Base-by-base conservation (phyloP, 1,140 invertebrate species). In the Atta colombica region DNA sequence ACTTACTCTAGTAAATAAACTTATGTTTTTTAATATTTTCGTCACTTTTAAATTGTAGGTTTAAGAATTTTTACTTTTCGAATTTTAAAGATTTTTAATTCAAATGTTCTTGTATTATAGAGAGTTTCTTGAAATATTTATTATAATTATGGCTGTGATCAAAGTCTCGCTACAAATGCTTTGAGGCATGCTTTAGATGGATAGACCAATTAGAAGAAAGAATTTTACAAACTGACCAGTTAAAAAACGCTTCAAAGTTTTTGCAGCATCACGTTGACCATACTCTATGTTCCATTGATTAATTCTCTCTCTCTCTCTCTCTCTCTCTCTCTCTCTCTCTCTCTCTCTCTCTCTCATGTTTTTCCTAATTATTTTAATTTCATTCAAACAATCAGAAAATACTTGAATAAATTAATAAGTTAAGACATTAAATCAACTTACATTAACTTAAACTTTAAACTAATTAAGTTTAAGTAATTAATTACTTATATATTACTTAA, bases 1-100 rank as follows among this genome's bases (percentile, higher is more conserved):
- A 65, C 39, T 65, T 65, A 49, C 7, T 77, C 39, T 39, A 39
- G 6, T 65, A 61, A 66, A 39, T 66, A 39, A n/a, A 39, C n/a
- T 68, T 39, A 12, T n/a, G 7, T 60, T 45, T 45, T 51, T 65
- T n/a, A 16, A 39, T 39, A 61, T 55, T 55, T n/a, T 71, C 16
- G 7, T 74, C 18, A 55, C 3, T 12, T 71, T 28, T 51, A 53
- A 31, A 53, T 10, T 3, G 3, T 58, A 55, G 18, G 18, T 55
- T 75, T n/a, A 60, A 75, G 12, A 6, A 35, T 53, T 28, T 51
- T 72, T 74, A 35, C 0, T 12, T 39, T 58, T 16, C 2, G 8
- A 45, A 16, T 4, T 75, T 45, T 45, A 45, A 10, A 45, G 39
- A n/a, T 75, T 58, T 35, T 75, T 58, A 55, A 74, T 74, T 58